These are phyloP conservation scores for Germaria angustata DNA, from an alignment of 2,888 invertebrate species.

Conservation along the genomic window DNA sequence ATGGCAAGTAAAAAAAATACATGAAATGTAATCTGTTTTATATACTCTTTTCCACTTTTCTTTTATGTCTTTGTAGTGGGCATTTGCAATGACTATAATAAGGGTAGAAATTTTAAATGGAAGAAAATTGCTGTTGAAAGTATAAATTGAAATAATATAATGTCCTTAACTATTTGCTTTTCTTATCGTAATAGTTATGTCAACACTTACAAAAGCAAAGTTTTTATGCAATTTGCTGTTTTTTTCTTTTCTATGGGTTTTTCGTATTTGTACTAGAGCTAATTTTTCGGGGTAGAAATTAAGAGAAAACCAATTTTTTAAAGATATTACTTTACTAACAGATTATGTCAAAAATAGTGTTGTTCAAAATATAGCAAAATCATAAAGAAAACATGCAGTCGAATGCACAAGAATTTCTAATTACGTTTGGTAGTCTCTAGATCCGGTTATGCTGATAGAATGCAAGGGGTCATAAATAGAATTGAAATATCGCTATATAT, in stretches of 20 bases:
- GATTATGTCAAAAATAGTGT: too few relatives aligned
- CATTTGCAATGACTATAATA: slow-evolving; percentile 7
- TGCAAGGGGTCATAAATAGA: too few relatives aligned
- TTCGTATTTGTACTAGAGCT: not conserved
- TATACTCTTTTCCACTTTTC: not conserved
- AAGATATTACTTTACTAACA: too few relatives aligned
- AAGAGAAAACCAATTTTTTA: too few relatives aligned
- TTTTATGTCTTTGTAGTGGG: not conserved
- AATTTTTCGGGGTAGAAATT: not conserved
- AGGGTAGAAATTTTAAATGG: slow-evolving; percentile 32
- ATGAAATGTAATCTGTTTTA: slow-evolving; percentile 43
- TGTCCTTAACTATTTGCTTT: slow-evolving; percentile 54
- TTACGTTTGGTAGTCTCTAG: too few relatives aligned
- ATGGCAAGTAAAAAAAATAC: not conserved
- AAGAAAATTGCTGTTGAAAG: slow-evolving; percentile 7
- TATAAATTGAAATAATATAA: slow-evolving; percentile 2
- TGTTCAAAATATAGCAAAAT: not conserved
- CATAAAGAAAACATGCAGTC: too few relatives aligned
- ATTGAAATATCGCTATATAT: too few relatives aligned
- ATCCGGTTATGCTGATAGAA: too few relatives aligned
- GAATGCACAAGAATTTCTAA: too few relatives aligned
- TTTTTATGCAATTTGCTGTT: slow-evolving; percentile 40
- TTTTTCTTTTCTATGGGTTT: not conserved
- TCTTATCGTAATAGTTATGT: slow-evolving; percentile 55
- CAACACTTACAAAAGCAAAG: slow-evolving; percentile 33